Percentiles rank a stretch among this genome's conserved stretches.
phyloP scores from a whole-genome alignment of 2,888 invertebrate genomes.

The Drosophila mercatorum region DNA sequence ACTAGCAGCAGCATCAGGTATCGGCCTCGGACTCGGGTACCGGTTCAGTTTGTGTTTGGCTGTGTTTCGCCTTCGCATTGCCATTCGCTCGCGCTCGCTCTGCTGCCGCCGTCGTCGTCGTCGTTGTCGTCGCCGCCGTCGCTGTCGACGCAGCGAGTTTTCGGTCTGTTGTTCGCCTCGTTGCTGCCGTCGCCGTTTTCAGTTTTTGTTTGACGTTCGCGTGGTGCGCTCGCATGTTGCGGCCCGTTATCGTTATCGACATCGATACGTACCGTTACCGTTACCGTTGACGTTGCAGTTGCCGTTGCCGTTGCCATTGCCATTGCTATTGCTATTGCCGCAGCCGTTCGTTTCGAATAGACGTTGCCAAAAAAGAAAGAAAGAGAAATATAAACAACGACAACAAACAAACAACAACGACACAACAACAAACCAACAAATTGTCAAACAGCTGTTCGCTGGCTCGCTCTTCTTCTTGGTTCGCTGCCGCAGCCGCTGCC shows the following conservation, averaged over 20 bases:
- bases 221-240: slow-evolving; percentile 65
- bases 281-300: slow-evolving; percentile 27
- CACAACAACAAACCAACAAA: slow-evolving; percentile 18
- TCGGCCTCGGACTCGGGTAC: slow-evolving; percentile 34
- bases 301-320: slow-evolving; percentile 11
- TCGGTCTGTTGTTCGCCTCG: slow-evolving; percentile 33
- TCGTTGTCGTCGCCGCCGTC: slow-evolving; percentile 13
- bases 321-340: slow-evolving; percentile 14
- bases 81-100: slow-evolving; percentile 57
- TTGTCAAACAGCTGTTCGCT: slow-evolving; percentile 40
- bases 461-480: not conserved
- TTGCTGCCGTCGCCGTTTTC: slow-evolving; percentile 60
- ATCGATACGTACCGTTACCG: slow-evolving; percentile 40
- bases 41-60: slow-evolving; percentile 57
- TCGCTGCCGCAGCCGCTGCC: slow-evolving; percentile 8
- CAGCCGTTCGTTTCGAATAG: slow-evolving; percentile 22
- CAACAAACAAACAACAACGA: slow-evolving; percentile 21
- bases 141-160: slow-evolving; percentile 44
- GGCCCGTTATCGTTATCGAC: slow-evolving; percentile 55
- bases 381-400: slow-evolving; percentile 15
- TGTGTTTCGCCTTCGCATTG: slow-evolving; percentile 61
- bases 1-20: slow-evolving; percentile 53
- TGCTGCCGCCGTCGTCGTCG: slow-evolving; percentile 23
- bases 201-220: slow-evolving; percentile 78
- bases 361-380: slow-evolving; percentile 31